Evolutionary conservation across 53 echinoderm and acorn worm genomes (phyloP).

Genomic region (Paracentrotus lividus): DNA sequence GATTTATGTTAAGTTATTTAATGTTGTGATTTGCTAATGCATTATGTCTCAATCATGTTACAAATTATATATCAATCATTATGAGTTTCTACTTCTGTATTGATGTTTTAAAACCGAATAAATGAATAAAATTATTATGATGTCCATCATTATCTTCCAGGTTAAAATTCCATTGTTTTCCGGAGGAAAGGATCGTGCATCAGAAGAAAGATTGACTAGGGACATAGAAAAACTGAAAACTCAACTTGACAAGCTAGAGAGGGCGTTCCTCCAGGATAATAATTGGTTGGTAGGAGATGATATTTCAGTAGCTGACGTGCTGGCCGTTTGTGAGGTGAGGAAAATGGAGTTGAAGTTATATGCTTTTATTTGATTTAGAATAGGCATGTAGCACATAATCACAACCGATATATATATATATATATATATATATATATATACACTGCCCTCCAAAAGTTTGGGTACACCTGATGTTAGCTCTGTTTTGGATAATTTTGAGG

Average conservation of each 20-base stretch:
- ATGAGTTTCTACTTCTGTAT: too few relatives aligned
- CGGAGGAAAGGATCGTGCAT: background rate
- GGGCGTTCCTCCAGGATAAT: conserved; percentile 44
- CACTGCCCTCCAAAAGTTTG: too few relatives aligned
- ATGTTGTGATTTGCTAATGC: too few relatives aligned
- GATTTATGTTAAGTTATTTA: too few relatives aligned
- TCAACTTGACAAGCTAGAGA: conserved; percentile 63
- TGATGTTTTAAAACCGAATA: too few relatives aligned
- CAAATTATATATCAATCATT: too few relatives aligned
- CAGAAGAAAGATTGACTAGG: conserved; percentile 34
- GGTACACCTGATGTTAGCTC: too few relatives aligned
- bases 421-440: too few relatives aligned
- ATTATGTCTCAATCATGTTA: too few relatives aligned
- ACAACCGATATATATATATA: too few relatives aligned
- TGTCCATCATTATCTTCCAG: background rate
- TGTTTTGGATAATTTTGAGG: too few relatives aligned
- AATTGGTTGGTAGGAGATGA: conserved; percentile 60
- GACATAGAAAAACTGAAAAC: conserved; percentile 23
- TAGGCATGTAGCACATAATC: background rate
- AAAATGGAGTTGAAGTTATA: background rate
- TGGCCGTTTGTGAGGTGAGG: conserved; percentile 60
- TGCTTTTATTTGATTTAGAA: background rate
- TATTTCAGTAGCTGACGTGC: conserved; percentile 62
- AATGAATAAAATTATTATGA: too few relatives aligned
- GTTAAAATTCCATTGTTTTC: background rate